phyloP scores from a whole-genome alignment of 2,113 vertebrate genomes.

The Euleptes europaea region DNA sequence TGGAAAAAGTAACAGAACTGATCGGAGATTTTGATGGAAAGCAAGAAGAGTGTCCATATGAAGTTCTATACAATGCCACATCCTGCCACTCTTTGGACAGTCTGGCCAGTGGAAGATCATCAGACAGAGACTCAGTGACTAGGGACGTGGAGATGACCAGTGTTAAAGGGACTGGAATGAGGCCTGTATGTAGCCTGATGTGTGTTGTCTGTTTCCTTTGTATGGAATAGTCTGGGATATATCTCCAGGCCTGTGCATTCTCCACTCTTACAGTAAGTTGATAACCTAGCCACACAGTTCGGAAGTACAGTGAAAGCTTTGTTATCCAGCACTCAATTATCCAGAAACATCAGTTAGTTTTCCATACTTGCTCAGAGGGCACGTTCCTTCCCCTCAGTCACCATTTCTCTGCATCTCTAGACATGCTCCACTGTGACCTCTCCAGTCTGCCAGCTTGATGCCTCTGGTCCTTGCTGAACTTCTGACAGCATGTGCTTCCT shows the following conservation, averaged over 20 bases:
- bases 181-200: conserved; percentile 67
- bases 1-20: conserved; percentile 85
- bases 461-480: too few species aligned
- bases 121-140: conserved; percentile 85
- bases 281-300: not conserved
- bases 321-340: too few species aligned
- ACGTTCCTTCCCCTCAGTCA: too few species aligned
- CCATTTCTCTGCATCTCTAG: too few species aligned
- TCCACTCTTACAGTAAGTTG: not conserved
- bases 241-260: not conserved
- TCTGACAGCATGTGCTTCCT: too few species aligned
- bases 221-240: not conserved
- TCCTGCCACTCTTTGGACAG: conserved; percentile 96
- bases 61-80: conserved; percentile 90
- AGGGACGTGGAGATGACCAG: conserved; percentile 78
- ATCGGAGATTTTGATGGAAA: conserved; percentile 80
- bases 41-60: conserved; percentile 88
- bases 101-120: conserved; percentile 90
- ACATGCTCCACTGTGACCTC: too few species aligned
- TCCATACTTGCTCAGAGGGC: too few species aligned
- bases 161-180: conserved; percentile 67
- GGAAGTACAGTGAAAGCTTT: not conserved
- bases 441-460: too few species aligned
- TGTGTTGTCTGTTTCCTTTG: not conserved
- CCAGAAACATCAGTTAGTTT: too few species aligned